These are phyloP conservation scores for Rhagoletis pomonella DNA, from an alignment of 1,140 invertebrate species.

Conservation along the genomic window DNA sequence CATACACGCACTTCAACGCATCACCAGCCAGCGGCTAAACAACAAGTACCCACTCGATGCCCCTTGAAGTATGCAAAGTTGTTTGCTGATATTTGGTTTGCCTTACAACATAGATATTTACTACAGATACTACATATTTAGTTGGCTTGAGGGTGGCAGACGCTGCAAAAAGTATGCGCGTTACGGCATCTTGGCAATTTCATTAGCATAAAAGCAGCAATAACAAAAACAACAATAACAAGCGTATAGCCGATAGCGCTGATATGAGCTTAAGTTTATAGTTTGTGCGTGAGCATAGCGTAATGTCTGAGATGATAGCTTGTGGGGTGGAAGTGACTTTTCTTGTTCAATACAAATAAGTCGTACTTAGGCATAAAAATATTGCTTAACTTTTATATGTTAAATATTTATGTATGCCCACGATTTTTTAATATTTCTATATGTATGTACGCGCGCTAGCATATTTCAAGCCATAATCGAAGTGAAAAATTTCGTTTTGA, in stretches of 20 bases:
- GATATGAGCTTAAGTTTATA: slow-evolving; percentile 23
- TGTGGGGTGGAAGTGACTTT: slow-evolving; percentile 30
- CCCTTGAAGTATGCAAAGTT: slow-evolving; percentile 51
- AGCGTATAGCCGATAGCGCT: neutral
- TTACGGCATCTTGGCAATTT: slow-evolving; percentile 46
- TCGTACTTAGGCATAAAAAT: neutral
- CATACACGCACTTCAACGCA: slow-evolving; percentile 12
- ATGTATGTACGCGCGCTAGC: neutral
- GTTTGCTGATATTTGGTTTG: slow-evolving; percentile 38
- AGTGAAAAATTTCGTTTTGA: neutral
- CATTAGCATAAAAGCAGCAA: slow-evolving; percentile 51
- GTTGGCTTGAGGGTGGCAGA: neutral
- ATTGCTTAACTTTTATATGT: neutral
- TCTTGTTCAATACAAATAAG: slow-evolving; percentile 30
- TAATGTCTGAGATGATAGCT: slow-evolving; percentile 11
- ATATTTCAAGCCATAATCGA: neutral
- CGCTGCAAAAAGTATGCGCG: neutral
- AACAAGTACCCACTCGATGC: slow-evolving; percentile 26
- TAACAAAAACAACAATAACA: neutral
- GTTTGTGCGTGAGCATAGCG: slow-evolving; percentile 21
- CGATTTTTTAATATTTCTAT: neutral
- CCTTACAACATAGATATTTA: neutral
- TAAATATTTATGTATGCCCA: neutral
- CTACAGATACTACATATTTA: neutral
- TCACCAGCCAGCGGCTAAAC: neutral